Evolutionary conservation across 2,888 invertebrate genomes (phyloP).

Genomic region (Heliconius erato): DNA sequence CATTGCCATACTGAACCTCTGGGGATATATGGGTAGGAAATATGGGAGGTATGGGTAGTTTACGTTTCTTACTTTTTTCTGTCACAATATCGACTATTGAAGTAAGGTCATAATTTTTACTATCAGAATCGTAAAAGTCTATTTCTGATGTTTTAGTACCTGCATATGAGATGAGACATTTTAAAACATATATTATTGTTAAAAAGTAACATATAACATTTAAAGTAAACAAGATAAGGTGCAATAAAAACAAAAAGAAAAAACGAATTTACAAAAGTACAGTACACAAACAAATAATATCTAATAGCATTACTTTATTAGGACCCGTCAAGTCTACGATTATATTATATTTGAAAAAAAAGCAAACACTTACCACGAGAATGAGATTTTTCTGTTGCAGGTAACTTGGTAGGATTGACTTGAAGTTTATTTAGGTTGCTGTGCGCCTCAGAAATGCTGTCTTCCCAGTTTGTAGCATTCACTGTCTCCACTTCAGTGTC

Average conservation of each 20-base stretch:
- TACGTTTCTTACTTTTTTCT: constrained; percentile 61
- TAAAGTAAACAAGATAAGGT: constrained; percentile 13
- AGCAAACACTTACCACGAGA: constrained; percentile 42
- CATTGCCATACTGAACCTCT: constrained; percentile 84
- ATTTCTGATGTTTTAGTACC: constrained; percentile 80
- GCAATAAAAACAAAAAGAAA: background rate
- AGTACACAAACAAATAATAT: background rate
- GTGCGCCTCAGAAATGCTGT: constrained; percentile 58
- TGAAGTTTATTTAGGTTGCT: constrained; percentile 48
- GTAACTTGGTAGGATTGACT: constrained; percentile 47
- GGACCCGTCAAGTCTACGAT: background rate
- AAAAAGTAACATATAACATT: background rate
- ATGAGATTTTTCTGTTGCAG: constrained; percentile 39
- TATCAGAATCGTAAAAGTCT: constrained; percentile 77
- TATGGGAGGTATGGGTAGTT: constrained; percentile 71
- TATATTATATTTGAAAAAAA: background rate
- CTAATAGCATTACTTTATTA: background rate
- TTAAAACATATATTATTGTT: background rate
- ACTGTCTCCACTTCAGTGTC: constrained; percentile 57
- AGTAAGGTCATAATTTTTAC: constrained; percentile 63
- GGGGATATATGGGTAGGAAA: constrained; percentile 78
- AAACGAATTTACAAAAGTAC: background rate
- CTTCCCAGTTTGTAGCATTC: constrained; percentile 70
- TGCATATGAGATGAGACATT: constrained; percentile 64
- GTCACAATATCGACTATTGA: constrained; percentile 61